Conservation (phyloP, 2,888 invertebrate species). For the Drosophila tripunctata region DNA sequence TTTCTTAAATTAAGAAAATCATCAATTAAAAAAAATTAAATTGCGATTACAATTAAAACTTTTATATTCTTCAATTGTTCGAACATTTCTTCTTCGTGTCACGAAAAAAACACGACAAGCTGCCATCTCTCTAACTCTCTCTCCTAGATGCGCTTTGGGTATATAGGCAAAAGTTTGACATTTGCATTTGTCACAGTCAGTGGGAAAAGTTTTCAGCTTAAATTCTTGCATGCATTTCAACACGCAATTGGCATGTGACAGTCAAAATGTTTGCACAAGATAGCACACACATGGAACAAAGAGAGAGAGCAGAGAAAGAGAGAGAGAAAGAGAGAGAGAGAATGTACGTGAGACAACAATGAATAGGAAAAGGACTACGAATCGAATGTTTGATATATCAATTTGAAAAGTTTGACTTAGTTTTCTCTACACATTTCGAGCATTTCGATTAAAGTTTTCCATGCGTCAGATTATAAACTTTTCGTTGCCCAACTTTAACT, state of each 20-base stretch:
- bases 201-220: conserved; percentile 75
- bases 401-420: conserved; percentile 79
- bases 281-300: conserved; percentile 13
- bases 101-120: neutral
- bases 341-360: conserved; percentile 5
- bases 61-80: too few species aligned
- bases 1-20: neutral
- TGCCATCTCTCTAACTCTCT: neutral
- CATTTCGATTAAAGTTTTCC: conserved; percentile 78
- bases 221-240: conserved; percentile 76
- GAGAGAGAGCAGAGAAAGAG: neutral
- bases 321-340: neutral
- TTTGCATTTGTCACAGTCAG: conserved; percentile 75
- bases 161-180: conserved; percentile 62
- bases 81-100: conserved; percentile 2
- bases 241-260: conserved; percentile 77
- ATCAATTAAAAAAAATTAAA: neutral
- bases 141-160: conserved; percentile 1
- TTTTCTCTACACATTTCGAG: conserved; percentile 58
- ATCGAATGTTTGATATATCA: conserved; percentile 80
- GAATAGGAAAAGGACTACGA: conserved; percentile 41
- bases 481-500: conserved; percentile 52
- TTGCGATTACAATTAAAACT: neutral
- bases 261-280: conserved; percentile 69
- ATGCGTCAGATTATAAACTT: conserved; percentile 78